A percentile compares a stretch with the other conserved stretches of the same genome.
These are phyloP conservation scores for Drosophila ambigua DNA, from an alignment of 1,140 invertebrate genomes.

Conservation along the genomic window DNA sequence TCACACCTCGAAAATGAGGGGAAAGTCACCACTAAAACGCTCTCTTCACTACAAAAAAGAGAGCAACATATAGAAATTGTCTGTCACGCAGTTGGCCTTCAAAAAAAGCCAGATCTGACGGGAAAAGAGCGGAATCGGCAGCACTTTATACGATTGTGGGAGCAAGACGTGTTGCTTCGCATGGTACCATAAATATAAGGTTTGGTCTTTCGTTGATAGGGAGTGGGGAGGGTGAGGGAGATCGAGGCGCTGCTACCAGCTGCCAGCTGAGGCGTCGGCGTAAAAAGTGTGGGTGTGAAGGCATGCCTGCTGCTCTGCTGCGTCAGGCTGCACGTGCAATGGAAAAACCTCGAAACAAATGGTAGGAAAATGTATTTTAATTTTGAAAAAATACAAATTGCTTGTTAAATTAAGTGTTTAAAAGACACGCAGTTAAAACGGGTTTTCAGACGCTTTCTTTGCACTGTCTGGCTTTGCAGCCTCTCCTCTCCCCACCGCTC, in stretches of 20 bases:
- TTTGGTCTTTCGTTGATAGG: not conserved
- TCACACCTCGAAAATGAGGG: too few species aligned
- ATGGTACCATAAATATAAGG: too few species aligned
- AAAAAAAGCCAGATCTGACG: too few species aligned
- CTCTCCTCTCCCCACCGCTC: not conserved
- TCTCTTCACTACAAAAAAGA: too few species aligned
- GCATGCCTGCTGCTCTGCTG: slow-evolving; percentile 9
- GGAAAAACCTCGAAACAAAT: slow-evolving; percentile 11
- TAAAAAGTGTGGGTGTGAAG: not conserved
- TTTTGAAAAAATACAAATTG: slow-evolving; percentile 27
- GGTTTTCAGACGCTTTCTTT: slow-evolving; percentile 50
- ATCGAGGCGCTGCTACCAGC: not conserved
- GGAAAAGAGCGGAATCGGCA: too few species aligned
- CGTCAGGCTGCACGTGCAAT: slow-evolving; percentile 62
- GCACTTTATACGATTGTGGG: too few species aligned
- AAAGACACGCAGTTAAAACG: slow-evolving; percentile 23
- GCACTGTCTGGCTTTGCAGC: slow-evolving; percentile 20
- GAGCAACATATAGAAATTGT: too few species aligned
- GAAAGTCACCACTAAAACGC: too few species aligned
- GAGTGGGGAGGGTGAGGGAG: slow-evolving; percentile 17
- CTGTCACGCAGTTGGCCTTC: too few species aligned
- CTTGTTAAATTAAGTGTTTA: slow-evolving; percentile 56
- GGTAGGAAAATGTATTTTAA: not conserved
- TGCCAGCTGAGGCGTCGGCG: slow-evolving; percentile 2
- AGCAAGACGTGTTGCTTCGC: too few species aligned